A percentile compares a stretch with the other conserved stretches of the same genome.
phyloP scores from a whole-genome alignment of 2,888 invertebrate genomes.

The Chymomyza fuscimana region DNA sequence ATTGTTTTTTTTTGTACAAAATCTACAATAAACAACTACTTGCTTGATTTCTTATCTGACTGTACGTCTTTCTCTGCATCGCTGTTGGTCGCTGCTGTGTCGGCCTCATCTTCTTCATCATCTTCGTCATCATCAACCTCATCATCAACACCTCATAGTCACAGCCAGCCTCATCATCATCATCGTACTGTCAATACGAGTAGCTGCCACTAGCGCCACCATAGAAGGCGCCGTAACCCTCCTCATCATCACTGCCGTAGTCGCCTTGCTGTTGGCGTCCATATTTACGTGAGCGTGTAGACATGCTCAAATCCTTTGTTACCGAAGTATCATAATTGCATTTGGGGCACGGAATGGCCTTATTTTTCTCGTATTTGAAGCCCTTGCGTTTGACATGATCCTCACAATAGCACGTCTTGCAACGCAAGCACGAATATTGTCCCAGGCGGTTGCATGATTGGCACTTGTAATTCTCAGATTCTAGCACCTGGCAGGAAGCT shows the following conservation, averaged over 20 bases:
- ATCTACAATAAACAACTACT: neutral
- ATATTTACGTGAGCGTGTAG: constrained; percentile 94
- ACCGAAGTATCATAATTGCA: constrained; percentile 95
- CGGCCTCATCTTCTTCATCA: constrained; percentile 59
- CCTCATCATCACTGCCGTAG: constrained; percentile 84
- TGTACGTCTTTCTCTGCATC: constrained; percentile 54
- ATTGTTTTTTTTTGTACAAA: neutral
- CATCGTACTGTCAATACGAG: constrained; percentile 37
- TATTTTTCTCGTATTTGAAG: constrained; percentile 91
- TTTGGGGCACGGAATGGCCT: constrained; percentile 94
- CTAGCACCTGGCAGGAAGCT: constrained; percentile 96
- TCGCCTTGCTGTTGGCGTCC: constrained; percentile 88
- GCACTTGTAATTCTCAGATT: constrained; percentile 97
- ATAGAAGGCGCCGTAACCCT: constrained; percentile 80
- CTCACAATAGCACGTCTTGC: constrained; percentile 97
- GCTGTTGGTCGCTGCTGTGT: constrained; percentile 49
- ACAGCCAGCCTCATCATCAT: constrained; percentile 80
- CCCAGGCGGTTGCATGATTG: constrained; percentile 96
- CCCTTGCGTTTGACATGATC: constrained; percentile 96
- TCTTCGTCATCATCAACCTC: constrained; percentile 80
- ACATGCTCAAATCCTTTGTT: constrained; percentile 97
- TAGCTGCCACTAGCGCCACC: constrained; percentile 46
- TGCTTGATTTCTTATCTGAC: neutral
- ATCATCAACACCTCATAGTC: too few species aligned
- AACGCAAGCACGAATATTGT: constrained; percentile 96